Percentiles rank a stretch among this genome's conserved stretches.
Conservation (phyloP, 2,888 invertebrate species). For the Bombylius major region DNA sequence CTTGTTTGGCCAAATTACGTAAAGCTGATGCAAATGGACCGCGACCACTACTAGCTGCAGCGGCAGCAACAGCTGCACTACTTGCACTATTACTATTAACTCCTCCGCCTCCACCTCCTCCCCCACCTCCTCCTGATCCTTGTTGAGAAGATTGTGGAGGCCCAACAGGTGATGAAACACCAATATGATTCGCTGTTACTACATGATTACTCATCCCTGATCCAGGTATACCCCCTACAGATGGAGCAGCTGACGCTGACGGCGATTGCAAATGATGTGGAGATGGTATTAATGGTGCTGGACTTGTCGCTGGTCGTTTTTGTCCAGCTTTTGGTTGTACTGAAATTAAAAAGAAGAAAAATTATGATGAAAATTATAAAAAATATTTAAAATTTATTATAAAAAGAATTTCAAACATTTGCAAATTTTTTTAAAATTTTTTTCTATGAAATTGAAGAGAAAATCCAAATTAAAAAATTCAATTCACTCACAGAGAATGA, state of each 20-base stretch:
- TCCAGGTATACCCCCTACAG: conserved; percentile 16
- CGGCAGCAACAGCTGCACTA: conserved; percentile 1
- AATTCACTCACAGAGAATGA: too few relatives aligned
- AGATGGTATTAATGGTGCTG: conserved; percentile 32
- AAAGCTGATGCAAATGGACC: conserved; percentile 85
- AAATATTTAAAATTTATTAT: too few relatives aligned
- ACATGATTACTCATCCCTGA: conserved; percentile 25
- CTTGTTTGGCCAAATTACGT: conserved; percentile 82
- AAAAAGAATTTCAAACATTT: background rate
- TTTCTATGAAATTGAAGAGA: background rate
- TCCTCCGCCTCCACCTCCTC: conserved; percentile 1
- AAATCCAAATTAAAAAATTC: background rate
- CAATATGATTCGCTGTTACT: conserved; percentile 25
- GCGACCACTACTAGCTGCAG: conserved; percentile 37
- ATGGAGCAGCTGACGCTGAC: conserved; percentile 13
- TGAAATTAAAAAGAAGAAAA: conserved; percentile 17
- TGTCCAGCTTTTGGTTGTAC: conserved; percentile 36
- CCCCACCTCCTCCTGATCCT: conserved; percentile 11
- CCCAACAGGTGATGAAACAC: conserved; percentile 16
- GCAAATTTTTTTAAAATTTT: background rate
- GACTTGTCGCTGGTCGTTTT: conserved; percentile 35
- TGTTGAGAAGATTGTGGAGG: conserved; percentile 7
- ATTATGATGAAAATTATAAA: background rate
- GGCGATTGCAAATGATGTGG: conserved; percentile 34
- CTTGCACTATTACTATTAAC: conserved; percentile 36